These are phyloP conservation scores for Axis porcinus DNA, from an alignment of 2,113 vertebrate species.

Conservation along the genomic window DNA sequence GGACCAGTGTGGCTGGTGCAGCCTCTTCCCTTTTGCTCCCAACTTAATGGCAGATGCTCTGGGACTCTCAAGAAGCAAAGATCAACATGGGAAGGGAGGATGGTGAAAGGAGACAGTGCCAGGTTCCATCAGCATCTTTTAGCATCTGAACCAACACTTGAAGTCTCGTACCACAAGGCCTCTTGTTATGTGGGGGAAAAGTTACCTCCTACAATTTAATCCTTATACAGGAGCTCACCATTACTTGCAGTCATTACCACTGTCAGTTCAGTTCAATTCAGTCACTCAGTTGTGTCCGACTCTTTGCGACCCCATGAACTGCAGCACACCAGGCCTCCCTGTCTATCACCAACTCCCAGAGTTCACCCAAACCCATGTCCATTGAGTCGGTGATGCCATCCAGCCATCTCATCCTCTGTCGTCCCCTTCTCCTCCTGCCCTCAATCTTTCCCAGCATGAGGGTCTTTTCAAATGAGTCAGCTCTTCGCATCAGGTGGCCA, in stretches of 20 bases:
- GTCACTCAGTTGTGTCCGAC: too few relatives aligned
- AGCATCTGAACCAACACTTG: background rate
- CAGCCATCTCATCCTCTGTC: too few relatives aligned
- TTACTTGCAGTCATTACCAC: background rate
- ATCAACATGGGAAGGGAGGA: background rate
- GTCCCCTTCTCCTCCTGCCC: too few relatives aligned
- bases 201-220: background rate
- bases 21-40: background rate
- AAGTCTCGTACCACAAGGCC: background rate
- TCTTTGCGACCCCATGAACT: too few relatives aligned
- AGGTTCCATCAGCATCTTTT: background rate
- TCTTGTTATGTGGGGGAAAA: background rate
- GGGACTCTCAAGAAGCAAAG: background rate
- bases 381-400: too few relatives aligned
- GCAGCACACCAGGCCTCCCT: too few relatives aligned
- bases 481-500: too few relatives aligned
- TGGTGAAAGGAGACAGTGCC: background rate
- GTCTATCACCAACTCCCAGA: too few relatives aligned
- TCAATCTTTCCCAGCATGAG: too few relatives aligned
- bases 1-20: background rate
- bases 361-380: too few relatives aligned
- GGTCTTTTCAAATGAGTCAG: too few relatives aligned
- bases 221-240: background rate
- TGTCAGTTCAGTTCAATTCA: background rate
- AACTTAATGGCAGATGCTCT: background rate